Conservation (phyloP, 1,140 invertebrate species). For the Acromyrmex charruanus region DNA sequence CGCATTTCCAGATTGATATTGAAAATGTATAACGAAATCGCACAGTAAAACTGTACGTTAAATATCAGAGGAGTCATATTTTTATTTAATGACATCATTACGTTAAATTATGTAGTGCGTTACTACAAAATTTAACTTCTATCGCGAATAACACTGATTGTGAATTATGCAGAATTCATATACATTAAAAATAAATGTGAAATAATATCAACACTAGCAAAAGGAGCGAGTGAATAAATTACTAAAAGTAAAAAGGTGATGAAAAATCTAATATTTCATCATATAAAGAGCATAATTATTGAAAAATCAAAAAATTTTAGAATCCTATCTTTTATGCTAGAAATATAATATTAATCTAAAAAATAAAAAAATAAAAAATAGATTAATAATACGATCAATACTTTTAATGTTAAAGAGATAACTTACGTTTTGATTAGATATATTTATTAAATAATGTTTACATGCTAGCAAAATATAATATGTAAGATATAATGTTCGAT, state of each 20-base stretch:
- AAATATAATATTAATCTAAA: too few species aligned
- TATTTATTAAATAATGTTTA: neutral
- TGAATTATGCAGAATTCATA: neutral
- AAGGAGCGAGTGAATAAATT: too few species aligned
- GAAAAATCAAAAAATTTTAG: too few species aligned
- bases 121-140: neutral
- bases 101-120: neutral
- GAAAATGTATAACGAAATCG: slow-evolving; percentile 61
- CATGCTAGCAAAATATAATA: neutral
- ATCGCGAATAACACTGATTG: neutral
- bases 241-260: too few species aligned
- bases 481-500: neutral
- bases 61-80: slow-evolving; percentile 20
- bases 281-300: too few species aligned
- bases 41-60: slow-evolving; percentile 38
- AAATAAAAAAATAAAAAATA: too few species aligned
- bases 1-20: neutral
- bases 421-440: neutral
- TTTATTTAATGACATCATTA: slow-evolving; percentile 21
- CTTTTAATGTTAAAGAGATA: neutral
- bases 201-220: neutral
- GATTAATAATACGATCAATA: too few species aligned
- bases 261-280: too few species aligned
- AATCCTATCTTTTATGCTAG: too few species aligned
- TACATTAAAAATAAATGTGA: neutral